Evolutionary conservation across 2,113 vertebrate genomes (phyloP), one percentile per base, ranked within the genome.

Genomic region (Channa maculata): DNA sequence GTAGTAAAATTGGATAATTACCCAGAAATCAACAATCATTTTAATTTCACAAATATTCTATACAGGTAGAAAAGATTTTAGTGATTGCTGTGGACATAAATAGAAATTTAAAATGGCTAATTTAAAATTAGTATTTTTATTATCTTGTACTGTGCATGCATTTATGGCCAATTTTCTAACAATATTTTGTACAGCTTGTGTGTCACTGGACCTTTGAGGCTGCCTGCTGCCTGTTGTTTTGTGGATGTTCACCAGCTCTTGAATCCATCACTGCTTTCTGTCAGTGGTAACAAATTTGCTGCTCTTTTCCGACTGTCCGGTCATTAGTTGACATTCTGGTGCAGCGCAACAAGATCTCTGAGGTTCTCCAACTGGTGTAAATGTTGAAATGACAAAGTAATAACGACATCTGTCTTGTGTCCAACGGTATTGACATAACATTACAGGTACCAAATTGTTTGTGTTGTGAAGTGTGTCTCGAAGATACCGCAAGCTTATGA

Each of bases 401-500:
- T 97, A 96, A 96, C 95, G 95, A 93, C 96, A 99, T 99, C 96
- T 95, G 94, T 99, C 97, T 98, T 96, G 94, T 96, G 95, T 96
- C 94, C 92, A 78, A 87, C 87, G 88, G 94, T 97, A 98, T 97
- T 96, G 97, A 97, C 96, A 94, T 86, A 93, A 93, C 91, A 95
- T 96, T 96, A 96, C 95, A 93, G 94, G 86, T 94, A 88, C 89
- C 96, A 97, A 96, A 97, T 96, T 96, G 96, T 95, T 97, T 96
- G 95, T 97, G 96, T 96, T 95, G 90, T 95, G 94, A 94, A 96
- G 95, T 96, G 94, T 96, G 91, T 96, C 95, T 95, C 80, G 67
- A 63, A 96, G 95, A 96, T 94, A 94, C 95, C 94, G 95, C 92
- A 92, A 92, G 90, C 89, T 88, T 94, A 91, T 94, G 90, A 92